These are phyloP conservation scores for Motacilla alba DNA, from an alignment of 2,113 vertebrate species.

Conservation along the genomic window DNA sequence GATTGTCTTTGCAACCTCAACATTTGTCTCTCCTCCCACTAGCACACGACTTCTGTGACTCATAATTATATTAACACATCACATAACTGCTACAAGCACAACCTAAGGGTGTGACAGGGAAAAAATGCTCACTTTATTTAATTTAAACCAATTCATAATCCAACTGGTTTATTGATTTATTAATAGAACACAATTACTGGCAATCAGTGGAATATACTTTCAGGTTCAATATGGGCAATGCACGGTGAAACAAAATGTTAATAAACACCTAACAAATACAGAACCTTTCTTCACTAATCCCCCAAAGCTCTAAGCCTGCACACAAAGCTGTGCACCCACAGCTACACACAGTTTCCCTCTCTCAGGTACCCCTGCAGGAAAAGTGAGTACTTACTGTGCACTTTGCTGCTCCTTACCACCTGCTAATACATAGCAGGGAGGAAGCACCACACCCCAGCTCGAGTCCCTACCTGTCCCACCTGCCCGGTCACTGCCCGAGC, in stretches of 20 bases:
- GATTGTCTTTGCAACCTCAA: not conserved
- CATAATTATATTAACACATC: not conserved
- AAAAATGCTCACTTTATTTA: not conserved
- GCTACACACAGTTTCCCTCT: not conserved
- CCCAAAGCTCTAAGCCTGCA: not conserved
- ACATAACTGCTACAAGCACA: not conserved
- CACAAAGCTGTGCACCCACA: not conserved
- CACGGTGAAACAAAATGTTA: not conserved
- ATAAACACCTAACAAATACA: not conserved
- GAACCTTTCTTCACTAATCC: not conserved
- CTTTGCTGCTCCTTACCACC: not conserved
- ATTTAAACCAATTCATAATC: not conserved
- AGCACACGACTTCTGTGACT: not conserved
- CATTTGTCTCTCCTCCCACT: not conserved
- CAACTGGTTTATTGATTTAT: not conserved
- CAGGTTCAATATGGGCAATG: not conserved
- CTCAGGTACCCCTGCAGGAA: not conserved
- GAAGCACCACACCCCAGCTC: not conserved
- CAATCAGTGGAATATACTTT: not conserved
- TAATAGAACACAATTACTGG: not conserved
- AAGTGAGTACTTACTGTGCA: too few relatives aligned
- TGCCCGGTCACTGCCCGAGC: fast-evolving
- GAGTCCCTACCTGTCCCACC: too few relatives aligned
- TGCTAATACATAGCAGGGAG: not conserved
- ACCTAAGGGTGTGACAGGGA: not conserved